A percentile compares a stretch with the other conserved stretches of the same genome.
Evolutionary conservation across 30 jellyfish, hydroid and myxozoan species (phyloP).

Genomic region (Nemopilema nomurai): DNA sequence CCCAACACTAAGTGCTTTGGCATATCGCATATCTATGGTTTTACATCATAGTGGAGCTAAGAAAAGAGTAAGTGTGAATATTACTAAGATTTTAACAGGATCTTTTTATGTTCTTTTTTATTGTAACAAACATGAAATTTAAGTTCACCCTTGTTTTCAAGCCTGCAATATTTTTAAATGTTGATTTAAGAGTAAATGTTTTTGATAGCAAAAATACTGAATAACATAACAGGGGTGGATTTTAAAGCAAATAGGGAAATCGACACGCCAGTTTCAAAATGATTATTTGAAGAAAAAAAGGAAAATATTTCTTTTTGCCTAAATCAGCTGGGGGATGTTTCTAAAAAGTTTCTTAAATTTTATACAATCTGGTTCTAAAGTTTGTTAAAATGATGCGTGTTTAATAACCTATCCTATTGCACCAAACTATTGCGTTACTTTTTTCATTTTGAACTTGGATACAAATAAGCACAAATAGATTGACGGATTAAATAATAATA

Average conservation of each 20-base stretch:
- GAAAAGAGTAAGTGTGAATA: not conserved
- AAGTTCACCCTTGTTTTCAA: not conserved
- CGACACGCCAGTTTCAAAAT: too few relatives aligned
- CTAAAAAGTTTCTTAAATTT: not conserved
- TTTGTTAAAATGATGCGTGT: not conserved
- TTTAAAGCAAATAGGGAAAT: too few relatives aligned
- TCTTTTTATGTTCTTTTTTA: not conserved
- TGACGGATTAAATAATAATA: not conserved
- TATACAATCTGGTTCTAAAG: not conserved
- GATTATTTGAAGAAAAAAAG: too few relatives aligned
- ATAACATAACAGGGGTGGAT: not conserved
- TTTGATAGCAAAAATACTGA: not conserved
- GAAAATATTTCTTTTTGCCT: too few relatives aligned
- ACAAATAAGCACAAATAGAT: not conserved
- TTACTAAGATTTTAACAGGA: not conserved
- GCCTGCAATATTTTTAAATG: not conserved
- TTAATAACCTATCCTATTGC: not conserved
- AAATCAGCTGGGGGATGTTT: not conserved
- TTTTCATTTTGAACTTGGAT: not conserved
- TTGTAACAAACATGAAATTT: not conserved
- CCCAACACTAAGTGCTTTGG: slow-evolving; percentile 14
- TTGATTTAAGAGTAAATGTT: not conserved
- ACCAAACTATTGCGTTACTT: not conserved
- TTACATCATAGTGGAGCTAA: slow-evolving; percentile 31
- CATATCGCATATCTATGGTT: slow-evolving; percentile 2